These are phyloP conservation scores for Sycobia sp. DNA, from an alignment of 1,140 invertebrate genomes.

Conservation along the genomic window DNA sequence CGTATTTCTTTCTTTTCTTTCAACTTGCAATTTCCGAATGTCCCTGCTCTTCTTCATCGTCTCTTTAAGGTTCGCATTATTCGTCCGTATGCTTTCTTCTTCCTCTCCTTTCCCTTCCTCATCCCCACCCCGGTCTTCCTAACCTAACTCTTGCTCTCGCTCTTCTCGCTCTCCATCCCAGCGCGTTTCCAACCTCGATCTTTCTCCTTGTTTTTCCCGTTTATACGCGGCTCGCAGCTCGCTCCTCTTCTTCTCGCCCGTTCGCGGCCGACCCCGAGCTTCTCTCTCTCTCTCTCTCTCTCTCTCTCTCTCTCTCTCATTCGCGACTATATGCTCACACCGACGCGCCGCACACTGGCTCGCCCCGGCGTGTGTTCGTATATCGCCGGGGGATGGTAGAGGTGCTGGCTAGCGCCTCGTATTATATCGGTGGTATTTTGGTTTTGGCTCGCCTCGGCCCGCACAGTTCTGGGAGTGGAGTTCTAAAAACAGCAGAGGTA, in stretches of 20 bases:
- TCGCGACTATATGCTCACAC: not conserved
- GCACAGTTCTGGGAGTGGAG: constrained; percentile 61
- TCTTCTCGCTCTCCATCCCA: not conserved
- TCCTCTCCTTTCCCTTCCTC: not conserved
- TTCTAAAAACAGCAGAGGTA: constrained; percentile 64
- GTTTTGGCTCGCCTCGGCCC: constrained; percentile 61
- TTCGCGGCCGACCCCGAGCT: not conserved
- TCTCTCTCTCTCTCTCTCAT: not conserved
- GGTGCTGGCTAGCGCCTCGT: constrained; percentile 19
- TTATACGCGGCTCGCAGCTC: not conserved
- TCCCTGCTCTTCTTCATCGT: not conserved
- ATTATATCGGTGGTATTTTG: constrained; percentile 54
- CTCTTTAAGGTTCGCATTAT: constrained; percentile 14
- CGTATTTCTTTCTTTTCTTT: too few relatives aligned
- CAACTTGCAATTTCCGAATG: too few relatives aligned
- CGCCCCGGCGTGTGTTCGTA: not conserved
- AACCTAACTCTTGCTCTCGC: not conserved
- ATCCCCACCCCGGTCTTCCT: not conserved
- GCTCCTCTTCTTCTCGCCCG: not conserved
- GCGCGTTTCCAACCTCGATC: too few relatives aligned
- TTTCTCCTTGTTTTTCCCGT: too few relatives aligned
- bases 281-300: not conserved
- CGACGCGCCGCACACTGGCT: not conserved
- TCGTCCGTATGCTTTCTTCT: not conserved
- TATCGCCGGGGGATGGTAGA: constrained; percentile 29